Evolutionary conservation across 2,113 vertebrate species (phyloP).

Genomic region (Amphilophus citrinellus): DNA sequence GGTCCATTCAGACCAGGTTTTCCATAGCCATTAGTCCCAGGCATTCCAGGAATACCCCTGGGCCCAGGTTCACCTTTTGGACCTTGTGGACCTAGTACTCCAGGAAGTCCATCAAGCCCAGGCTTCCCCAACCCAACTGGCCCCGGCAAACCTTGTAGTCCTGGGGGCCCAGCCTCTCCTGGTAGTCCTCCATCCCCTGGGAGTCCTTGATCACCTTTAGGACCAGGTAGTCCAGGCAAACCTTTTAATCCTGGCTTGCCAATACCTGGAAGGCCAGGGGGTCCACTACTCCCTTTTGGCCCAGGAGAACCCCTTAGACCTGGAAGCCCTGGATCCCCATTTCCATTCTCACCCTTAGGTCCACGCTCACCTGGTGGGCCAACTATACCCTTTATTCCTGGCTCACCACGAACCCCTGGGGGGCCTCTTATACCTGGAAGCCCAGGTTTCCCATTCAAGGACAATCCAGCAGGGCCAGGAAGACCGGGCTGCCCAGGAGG

Average conservation of each 20-base stretch:
- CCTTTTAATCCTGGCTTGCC: constrained; percentile 92
- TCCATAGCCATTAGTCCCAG: constrained; percentile 90
- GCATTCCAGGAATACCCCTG: constrained; percentile 88
- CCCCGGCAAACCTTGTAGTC: constrained; percentile 89
- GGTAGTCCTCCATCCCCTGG: constrained; percentile 84
- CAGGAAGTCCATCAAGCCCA: constrained; percentile 87
- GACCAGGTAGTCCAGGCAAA: constrained; percentile 86
- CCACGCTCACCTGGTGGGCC: constrained; percentile 91
- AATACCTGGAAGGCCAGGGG: constrained; percentile 82
- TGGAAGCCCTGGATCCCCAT: constrained; percentile 88
- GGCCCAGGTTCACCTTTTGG: constrained; percentile 90
- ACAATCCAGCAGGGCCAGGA: constrained; percentile 93
- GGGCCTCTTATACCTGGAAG: constrained; percentile 87
- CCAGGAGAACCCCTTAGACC: constrained; percentile 89
- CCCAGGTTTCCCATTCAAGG: constrained; percentile 95
- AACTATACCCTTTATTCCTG: constrained; percentile 86
- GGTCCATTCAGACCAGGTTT: constrained; percentile 90
- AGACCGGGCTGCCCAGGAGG: constrained; percentile 89
- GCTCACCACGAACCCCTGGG: constrained; percentile 90
- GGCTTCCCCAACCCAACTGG: constrained; percentile 87
- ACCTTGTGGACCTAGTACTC: constrained; percentile 85
- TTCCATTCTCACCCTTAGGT: constrained; percentile 91
- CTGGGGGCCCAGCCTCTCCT: constrained; percentile 85
- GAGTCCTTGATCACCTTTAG: constrained; percentile 88
- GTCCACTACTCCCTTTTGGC: constrained; percentile 84